Conservation (phyloP, 2,113 vertebrate genomes). For the Pedionomus torquatus region DNA sequence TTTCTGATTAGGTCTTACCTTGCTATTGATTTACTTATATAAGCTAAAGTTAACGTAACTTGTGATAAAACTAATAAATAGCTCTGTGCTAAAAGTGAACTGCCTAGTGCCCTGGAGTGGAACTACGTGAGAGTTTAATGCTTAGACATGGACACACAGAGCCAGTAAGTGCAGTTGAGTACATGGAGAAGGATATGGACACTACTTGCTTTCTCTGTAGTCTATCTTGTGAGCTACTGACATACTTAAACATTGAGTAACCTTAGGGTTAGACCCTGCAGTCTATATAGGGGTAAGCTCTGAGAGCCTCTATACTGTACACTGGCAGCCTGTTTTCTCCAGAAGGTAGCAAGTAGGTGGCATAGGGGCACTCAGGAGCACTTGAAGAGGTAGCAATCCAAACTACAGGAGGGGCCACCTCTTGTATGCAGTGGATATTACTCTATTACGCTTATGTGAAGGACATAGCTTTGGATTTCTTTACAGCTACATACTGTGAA, state of each 20-base stretch:
- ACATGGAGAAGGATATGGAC: background rate
- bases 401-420: background rate
- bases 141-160: background rate
- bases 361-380: accelerated
- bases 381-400: background rate
- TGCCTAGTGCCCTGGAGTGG: background rate
- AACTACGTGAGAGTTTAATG: background rate
- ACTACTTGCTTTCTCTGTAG: background rate
- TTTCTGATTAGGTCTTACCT: background rate
- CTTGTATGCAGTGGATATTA: background rate
- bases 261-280: accelerated
- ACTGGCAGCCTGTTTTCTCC: background rate
- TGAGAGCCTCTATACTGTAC: background rate
- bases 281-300: background rate
- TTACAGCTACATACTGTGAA: background rate
- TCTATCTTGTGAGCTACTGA: background rate
- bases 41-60: background rate
- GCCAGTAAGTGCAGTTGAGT: background rate
- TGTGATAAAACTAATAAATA: background rate
- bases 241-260: background rate
- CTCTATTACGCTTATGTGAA: background rate
- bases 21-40: background rate
- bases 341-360: background rate
- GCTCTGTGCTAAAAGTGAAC: background rate
- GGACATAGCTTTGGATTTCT: background rate